Evolutionary conservation across 2,113 vertebrate genomes (phyloP), one percentile per base, ranked within the genome.

Genomic region (Furnarius figulus): DNA sequence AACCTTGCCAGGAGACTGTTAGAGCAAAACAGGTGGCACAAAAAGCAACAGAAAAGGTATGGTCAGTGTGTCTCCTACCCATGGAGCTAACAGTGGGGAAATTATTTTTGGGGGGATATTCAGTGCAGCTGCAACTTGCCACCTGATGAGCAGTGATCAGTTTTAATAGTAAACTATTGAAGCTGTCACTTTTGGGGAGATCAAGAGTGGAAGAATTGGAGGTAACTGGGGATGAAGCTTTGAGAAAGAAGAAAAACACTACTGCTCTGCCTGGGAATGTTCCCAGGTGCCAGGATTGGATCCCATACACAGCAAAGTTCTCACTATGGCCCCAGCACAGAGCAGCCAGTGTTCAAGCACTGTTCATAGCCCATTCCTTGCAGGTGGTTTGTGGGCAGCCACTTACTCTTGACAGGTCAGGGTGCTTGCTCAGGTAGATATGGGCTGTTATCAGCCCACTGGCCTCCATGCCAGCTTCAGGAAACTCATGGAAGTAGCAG

Each of bases 301-400:
- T 44, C 6, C 22, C 12, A 6, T 1, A 1, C 24, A 2, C 2
- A 4, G 30, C 1, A 2, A 70, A 31, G 28, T 16, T 30, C 31
- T 37, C 20, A 5, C 2, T 10, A 1, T 24, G 35, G 15, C 22
- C 14, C 10, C 33, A 42, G 39, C 8, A 6, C 27, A 42, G 65
- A 15, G 9, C 3, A 10, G 37, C 17, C 27, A 40, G 10, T 20
- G 47, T 14, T 47, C 39, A 42, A 31, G 22, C 6, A 4, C 24
- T 21, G 6, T 11, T 33, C 58, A 59, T 15, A 23, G 18, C 39
- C 21, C 12, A 21, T 18, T 55, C 21, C 19, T 14, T 4, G 3
- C 20, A 61, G 20, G 35, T 40, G 4, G 10, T 53, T 71, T 67
- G 28, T 37, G 42, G 71, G 31, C 6, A 18, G 19, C 28, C 18